Percentiles rank a stretch among this genome's conserved stretches.
Evolutionary conservation across 2,888 invertebrate genomes (phyloP).

Genomic region (Caenorhabditis uteleia): DNA sequence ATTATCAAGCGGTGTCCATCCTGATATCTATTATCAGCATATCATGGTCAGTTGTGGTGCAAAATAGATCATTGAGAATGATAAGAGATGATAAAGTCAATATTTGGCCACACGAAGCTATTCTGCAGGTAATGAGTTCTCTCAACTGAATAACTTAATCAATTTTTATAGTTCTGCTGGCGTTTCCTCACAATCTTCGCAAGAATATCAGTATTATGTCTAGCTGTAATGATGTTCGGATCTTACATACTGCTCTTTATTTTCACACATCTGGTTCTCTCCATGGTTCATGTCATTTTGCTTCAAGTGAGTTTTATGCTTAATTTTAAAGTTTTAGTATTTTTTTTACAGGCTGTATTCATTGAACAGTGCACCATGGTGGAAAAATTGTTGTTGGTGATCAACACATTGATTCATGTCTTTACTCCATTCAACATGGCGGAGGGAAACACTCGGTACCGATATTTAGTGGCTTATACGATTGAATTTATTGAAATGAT

Average conservation of each 20-base stretch:
- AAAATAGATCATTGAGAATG: slow-evolving; percentile 58
- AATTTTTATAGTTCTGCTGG: slow-evolving; percentile 55
- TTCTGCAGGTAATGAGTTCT: slow-evolving; percentile 49
- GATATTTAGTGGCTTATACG: slow-evolving; percentile 48
- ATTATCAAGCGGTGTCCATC: slow-evolving; percentile 47
- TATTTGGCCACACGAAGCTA: slow-evolving; percentile 51
- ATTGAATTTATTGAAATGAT: slow-evolving; percentile 53
- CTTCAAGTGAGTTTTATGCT: too few species aligned
- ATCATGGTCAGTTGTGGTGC: slow-evolving; percentile 57
- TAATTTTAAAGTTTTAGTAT: not conserved
- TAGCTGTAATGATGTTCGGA: slow-evolving; percentile 19
- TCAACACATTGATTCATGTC: slow-evolving; percentile 54
- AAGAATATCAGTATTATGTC: slow-evolving; percentile 38
- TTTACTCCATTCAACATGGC: slow-evolving; percentile 63
- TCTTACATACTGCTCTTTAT: slow-evolving; percentile 23
- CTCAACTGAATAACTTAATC: slow-evolving; percentile 1
- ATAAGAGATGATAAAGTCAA: slow-evolving; percentile 55
- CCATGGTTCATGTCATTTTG: slow-evolving; percentile 38
- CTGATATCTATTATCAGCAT: slow-evolving; percentile 50
- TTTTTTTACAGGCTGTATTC: slow-evolving; percentile 35
- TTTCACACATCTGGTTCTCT: slow-evolving; percentile 31
- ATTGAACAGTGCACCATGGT: slow-evolving; percentile 30
- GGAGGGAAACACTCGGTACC: slow-evolving; percentile 50
- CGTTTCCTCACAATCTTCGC: slow-evolving; percentile 50
- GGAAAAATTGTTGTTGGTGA: slow-evolving; percentile 40